Evolutionary conservation across 2,113 vertebrate genomes (phyloP).

Genomic region (Laticauda laticaudata): DNA sequence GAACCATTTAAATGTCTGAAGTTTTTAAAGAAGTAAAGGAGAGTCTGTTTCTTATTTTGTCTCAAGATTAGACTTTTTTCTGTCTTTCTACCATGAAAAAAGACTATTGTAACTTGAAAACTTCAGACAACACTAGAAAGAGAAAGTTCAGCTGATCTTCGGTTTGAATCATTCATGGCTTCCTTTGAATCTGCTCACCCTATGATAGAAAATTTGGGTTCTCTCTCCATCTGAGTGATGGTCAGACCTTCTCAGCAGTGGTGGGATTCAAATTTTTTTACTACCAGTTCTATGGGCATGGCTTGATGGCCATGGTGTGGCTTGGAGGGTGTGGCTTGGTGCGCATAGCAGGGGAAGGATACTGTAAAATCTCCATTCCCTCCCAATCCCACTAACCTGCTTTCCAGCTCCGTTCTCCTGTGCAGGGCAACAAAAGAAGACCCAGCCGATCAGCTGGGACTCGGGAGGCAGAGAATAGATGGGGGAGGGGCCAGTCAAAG

Average conservation of each 20-base stretch:
- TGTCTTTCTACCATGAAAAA: conserved; percentile 41
- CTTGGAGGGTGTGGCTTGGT: too few relatives aligned
- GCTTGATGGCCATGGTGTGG: too few relatives aligned
- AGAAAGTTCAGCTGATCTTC: conserved; percentile 31
- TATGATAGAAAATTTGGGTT: not conserved
- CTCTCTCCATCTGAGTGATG: not conserved
- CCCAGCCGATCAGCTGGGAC: too few relatives aligned
- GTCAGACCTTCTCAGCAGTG: not conserved
- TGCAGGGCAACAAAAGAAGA: too few relatives aligned
- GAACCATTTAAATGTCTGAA: conserved; percentile 58
- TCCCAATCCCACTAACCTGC: too few relatives aligned
- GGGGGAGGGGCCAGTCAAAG: too few relatives aligned
- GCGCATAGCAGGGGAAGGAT: too few relatives aligned
- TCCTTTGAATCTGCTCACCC: not conserved
- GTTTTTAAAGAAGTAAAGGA: conserved; percentile 37
- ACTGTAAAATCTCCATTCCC: too few relatives aligned
- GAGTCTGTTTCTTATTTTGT: conserved; percentile 32
- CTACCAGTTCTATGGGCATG: too few relatives aligned
- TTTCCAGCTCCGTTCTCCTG: too few relatives aligned
- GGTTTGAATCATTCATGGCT: conserved; percentile 19
- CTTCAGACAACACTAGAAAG: conserved; percentile 19
- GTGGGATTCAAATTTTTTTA: too few relatives aligned
- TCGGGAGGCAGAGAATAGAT: too few relatives aligned
- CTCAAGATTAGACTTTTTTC: not conserved
- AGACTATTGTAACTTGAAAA: conserved; percentile 41